Evolutionary conservation across 1,140 invertebrate species (phyloP), one percentile per base, ranked within the genome.

Genomic region (Scaptomyza graminum): DNA sequence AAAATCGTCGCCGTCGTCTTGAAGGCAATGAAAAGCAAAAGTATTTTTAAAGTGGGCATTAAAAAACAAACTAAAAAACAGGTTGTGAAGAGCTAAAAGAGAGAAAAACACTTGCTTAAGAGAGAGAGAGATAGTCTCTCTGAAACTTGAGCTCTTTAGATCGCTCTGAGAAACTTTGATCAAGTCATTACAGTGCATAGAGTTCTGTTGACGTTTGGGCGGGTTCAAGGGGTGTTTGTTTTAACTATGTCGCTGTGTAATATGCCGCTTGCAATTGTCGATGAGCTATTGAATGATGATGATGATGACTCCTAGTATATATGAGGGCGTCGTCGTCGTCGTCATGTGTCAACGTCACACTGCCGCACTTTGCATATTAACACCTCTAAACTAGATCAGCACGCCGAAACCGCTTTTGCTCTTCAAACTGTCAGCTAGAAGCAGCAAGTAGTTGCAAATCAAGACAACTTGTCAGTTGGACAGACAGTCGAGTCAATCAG

Each of bases 21-120:
- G 82, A 85, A 87, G 81, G 81, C 82, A 85, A 85, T 85, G 82
- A 85, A 85, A 85, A 85, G 82, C 82, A 85, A 85, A 85, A 85
- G 82, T 87, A 87, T 85, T 87, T 85, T 82, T 85, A 78, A 84
- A 87, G 82, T 85, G 83, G 82, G 83, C 82, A 87, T 84, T 82
- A 70, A 87, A 60, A 60, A 60, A 60, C 47, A 59, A 80, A 34
- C 7, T 8, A 6, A 41, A 6, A 41, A 83, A 87, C 82, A 69
- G 83, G 82, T 87, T 85, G 82, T 87, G 82, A 82, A 87, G 82
- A 87, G 82, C 73, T 3, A 43, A 61, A 61, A 60, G 77, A 72
- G 73, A 77, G 77, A 72, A 68, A 77, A 77, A 82, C 75, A 78
- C 56, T 75, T 74, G 74, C 47, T 65, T 75, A 66, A 87, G 78